Conservation (phyloP, 2,797 vertebrate species). For the Myotis daubentonii region DNA sequence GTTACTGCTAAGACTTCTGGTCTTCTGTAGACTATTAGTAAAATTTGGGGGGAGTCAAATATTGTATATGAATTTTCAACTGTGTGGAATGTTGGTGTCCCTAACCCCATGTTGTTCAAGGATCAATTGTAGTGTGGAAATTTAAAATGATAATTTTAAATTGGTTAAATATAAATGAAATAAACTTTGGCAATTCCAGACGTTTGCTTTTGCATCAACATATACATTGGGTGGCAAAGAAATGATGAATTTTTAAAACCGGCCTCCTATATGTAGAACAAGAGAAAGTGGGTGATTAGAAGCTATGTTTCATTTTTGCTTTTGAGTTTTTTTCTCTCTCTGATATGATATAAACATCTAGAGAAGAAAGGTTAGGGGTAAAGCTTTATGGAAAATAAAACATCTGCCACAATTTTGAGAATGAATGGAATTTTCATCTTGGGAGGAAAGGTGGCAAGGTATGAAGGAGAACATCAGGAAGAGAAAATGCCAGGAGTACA, state of each 20-base stretch:
- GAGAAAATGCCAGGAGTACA: background rate
- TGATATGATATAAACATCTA: background rate
- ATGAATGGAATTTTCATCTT: background rate
- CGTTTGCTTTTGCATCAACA: background rate
- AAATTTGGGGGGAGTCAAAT: background rate
- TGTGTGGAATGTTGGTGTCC: background rate
- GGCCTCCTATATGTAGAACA: background rate
- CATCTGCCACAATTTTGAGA: background rate
- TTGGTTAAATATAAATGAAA: background rate
- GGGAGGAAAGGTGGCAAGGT: background rate
- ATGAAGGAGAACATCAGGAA: background rate
- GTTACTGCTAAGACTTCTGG: background rate
- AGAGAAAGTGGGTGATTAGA: background rate
- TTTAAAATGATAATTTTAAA: background rate
- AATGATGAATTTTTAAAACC: constrained; percentile 22
- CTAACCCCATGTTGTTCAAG: background rate
- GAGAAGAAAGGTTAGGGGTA: background rate
- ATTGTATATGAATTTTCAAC: background rate
- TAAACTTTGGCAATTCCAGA: background rate
- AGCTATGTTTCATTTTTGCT: constrained; percentile 23
- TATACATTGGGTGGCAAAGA: background rate
- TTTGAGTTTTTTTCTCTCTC: background rate
- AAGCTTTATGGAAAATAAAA: background rate
- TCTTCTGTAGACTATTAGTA: background rate
- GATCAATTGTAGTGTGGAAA: background rate